Conservation (phyloP, 1,140 invertebrate genomes). For the Micrasema longulum region DNA sequence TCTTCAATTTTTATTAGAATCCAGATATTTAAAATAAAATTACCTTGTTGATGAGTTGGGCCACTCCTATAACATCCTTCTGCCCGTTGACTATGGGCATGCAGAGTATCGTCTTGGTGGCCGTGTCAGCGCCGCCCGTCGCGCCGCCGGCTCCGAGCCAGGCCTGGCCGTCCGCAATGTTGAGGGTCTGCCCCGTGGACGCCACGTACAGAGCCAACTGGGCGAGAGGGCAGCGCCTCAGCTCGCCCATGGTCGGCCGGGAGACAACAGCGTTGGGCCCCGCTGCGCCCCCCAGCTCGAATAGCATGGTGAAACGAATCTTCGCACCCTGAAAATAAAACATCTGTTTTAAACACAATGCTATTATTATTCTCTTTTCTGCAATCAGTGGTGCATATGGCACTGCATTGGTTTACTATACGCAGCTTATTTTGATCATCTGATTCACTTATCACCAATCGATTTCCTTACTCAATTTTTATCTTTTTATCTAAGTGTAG, state of each 20-base stretch:
- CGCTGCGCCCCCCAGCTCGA: constrained; percentile 45
- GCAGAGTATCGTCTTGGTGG: constrained; percentile 82
- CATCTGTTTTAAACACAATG: not conserved
- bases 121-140: constrained; percentile 62
- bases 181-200: constrained; percentile 82
- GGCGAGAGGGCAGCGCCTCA: constrained; percentile 71
- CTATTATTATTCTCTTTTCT: no score
- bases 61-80: constrained; percentile 89
- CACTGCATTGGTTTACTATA: no score
- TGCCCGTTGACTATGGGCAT: constrained; percentile 94
- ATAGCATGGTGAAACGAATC: constrained; percentile 50
- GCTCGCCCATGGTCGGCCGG: constrained; percentile 58
- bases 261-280: constrained; percentile 41
- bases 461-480: no score
- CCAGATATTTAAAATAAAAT: no score
- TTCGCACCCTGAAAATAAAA: constrained; percentile 46
- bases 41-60: constrained; percentile 94
- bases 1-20: no score
- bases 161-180: constrained; percentile 82
- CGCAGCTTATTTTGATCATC: no score
- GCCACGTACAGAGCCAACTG: constrained; percentile 87
- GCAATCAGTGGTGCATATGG: no score
- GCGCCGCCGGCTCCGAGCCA: constrained; percentile 73
- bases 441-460: no score
- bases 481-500: no score